Evolutionary conservation across 2,797 vertebrate genomes (phyloP).

Genomic region (Darevskia nairensis): DNA sequence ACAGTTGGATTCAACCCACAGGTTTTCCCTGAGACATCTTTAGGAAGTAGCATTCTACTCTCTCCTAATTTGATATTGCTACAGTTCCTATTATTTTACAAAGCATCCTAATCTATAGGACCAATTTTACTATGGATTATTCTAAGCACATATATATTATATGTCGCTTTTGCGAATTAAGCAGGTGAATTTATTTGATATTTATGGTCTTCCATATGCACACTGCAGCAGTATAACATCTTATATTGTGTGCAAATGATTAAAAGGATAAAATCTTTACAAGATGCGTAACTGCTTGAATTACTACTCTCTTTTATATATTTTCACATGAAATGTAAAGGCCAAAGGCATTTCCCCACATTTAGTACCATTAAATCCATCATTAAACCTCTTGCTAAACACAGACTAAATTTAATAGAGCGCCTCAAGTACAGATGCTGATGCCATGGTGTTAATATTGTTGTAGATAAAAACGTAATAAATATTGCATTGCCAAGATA

Average conservation of each 20-base stretch:
- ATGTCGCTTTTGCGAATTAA: not conserved
- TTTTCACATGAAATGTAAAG: slow-evolving; percentile 83
- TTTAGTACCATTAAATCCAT: slow-evolving; percentile 83
- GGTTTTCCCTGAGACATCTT: not conserved
- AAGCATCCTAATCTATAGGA: not conserved
- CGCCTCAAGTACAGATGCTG: slow-evolving; percentile 76
- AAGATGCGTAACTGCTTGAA: slow-evolving; percentile 77
- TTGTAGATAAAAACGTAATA: slow-evolving; percentile 80
- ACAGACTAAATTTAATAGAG: slow-evolving; percentile 81
- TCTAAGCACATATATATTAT: not conserved
- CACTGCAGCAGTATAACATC: slow-evolving; percentile 52
- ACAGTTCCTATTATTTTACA: not conserved
- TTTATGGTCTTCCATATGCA: slow-evolving; percentile 45
- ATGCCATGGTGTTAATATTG: slow-evolving; percentile 82
- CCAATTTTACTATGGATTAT: not conserved
- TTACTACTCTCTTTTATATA: slow-evolving; percentile 81
- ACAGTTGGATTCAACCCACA: not conserved
- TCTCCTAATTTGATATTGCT: not conserved
- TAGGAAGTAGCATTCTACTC: not conserved
- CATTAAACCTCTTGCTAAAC: slow-evolving; percentile 80
- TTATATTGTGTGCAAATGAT: slow-evolving; percentile 69
- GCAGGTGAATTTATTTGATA: slow-evolving; percentile 55
- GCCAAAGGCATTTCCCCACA: slow-evolving; percentile 80
- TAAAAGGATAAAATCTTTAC: slow-evolving; percentile 77
- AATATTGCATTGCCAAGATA: slow-evolving; percentile 81